A percentile compares a stretch with the other conserved stretches of the same genome.
These are phyloP conservation scores for Rhadinocentrus ornatus DNA, from an alignment of 2,797 vertebrate genomes.

Conservation along the genomic window DNA sequence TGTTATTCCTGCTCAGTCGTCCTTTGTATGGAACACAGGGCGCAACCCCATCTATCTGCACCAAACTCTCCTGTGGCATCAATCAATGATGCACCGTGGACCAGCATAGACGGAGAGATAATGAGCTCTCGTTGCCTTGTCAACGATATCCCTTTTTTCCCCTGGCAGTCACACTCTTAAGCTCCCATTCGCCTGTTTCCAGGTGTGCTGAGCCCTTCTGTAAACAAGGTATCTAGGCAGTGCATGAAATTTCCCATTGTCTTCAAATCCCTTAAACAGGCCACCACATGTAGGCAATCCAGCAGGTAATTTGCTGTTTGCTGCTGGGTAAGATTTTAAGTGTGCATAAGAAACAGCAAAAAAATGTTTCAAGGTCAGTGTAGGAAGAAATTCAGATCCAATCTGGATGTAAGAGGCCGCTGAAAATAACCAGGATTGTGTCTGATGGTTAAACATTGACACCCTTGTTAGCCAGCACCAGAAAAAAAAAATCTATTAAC, in stretches of 20 bases:
- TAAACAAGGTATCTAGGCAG: slow-evolving; percentile 61
- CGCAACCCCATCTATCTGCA: slow-evolving; percentile 66
- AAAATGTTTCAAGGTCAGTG: not conserved
- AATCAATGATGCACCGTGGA: slow-evolving; percentile 66
- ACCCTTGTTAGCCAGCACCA: not conserved
- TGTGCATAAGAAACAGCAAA: not conserved
- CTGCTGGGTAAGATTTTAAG: not conserved
- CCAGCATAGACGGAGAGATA: slow-evolving; percentile 77
- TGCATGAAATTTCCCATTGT: slow-evolving; percentile 62
- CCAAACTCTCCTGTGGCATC: slow-evolving; percentile 61
- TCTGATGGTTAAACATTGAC: not conserved
- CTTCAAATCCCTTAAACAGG: slow-evolving; percentile 48
- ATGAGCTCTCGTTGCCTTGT: slow-evolving; percentile 81
- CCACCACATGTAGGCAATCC: slow-evolving; percentile 7
- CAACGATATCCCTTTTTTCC: slow-evolving; percentile 53
- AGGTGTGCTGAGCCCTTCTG: slow-evolving; percentile 45
- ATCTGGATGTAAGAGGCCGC: not conserved
- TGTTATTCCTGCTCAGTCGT: slow-evolving; percentile 40
- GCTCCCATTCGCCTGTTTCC: slow-evolving; percentile 42
- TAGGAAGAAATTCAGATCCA: not conserved
- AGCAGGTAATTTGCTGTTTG: not conserved
- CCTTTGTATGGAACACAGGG: slow-evolving; percentile 51
- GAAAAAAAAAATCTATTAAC: not conserved
- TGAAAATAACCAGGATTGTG: not conserved
- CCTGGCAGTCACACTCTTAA: slow-evolving; percentile 46